Conservation (phyloP, 2,797 vertebrate species). For the Lacerta viridis region DNA sequence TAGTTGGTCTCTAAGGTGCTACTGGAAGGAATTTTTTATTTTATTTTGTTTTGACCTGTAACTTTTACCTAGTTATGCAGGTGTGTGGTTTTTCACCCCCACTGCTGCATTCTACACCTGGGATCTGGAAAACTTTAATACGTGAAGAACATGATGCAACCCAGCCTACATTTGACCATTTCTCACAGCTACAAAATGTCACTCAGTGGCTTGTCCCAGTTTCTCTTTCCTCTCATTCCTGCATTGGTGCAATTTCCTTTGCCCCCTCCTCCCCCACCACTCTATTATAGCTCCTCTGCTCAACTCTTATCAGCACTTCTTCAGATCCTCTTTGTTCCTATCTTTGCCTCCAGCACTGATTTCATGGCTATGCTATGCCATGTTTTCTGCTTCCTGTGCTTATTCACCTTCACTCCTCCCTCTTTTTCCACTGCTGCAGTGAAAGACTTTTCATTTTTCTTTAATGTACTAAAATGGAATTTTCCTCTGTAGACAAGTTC, state of each 20-base stretch:
- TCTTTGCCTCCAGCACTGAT: slow-evolving; percentile 56
- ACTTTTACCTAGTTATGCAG: no score
- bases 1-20: no score
- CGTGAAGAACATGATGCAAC: not conserved
- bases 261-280: not conserved
- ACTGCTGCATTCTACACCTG: not conserved
- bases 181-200: not conserved
- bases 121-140: not conserved
- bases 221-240: slow-evolving; percentile 26
- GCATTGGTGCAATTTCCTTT: not conserved
- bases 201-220: not conserved
- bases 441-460: slow-evolving; percentile 45
- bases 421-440: slow-evolving; percentile 52
- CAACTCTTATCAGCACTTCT: slow-evolving; percentile 51
- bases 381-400: slow-evolving; percentile 65
- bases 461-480: slow-evolving; percentile 42
- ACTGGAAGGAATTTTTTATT: no score
- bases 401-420: slow-evolving; percentile 63
- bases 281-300: slow-evolving; percentile 34
- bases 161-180: slow-evolving; percentile 25
- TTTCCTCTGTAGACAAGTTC: slow-evolving; percentile 36
- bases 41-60: no score
- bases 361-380: slow-evolving; percentile 47
- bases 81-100: not conserved
- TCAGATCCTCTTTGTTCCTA: slow-evolving; percentile 58